A percentile compares a stretch with the other conserved stretches of the same genome.
phyloP scores from a whole-genome alignment of 2,113 vertebrate species.

The Malurus melanocephalus region DNA sequence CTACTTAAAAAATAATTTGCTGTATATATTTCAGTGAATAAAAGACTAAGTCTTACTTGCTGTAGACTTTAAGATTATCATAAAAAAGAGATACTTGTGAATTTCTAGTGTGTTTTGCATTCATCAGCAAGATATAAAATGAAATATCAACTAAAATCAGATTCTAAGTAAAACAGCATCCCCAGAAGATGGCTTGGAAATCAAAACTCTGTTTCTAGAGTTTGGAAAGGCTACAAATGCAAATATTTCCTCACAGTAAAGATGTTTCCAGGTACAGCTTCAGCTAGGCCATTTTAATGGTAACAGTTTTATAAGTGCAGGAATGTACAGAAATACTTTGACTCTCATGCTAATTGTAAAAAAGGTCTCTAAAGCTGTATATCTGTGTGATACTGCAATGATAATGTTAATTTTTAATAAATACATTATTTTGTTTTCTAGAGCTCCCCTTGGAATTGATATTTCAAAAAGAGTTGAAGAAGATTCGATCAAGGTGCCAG shows the following conservation, averaged over 20 bases:
- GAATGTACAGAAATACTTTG: not conserved
- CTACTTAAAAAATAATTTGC: not conserved
- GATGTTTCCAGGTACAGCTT: not conserved
- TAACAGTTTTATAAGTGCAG: not conserved
- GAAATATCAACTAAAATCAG: not conserved
- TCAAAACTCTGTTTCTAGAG: not conserved
- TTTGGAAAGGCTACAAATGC: not conserved
- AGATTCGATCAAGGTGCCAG: slow-evolving; percentile 81
- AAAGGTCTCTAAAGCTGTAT: not conserved
- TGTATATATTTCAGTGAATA: not conserved
- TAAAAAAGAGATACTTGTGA: not conserved
- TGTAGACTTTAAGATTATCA: not conserved
- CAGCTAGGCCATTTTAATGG: not conserved
- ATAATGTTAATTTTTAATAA: not conserved
- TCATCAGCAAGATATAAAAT: not conserved
- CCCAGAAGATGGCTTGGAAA: not conserved
- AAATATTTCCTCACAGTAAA: not conserved
- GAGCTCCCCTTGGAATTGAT: slow-evolving; percentile 85
- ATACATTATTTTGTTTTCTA: slow-evolving; percentile 35
- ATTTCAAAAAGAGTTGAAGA: slow-evolving; percentile 85
- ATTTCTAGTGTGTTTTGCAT: not conserved
- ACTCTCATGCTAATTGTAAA: not conserved
- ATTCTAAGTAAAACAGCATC: not conserved
- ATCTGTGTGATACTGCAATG: not conserved
- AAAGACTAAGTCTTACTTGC: not conserved